Conservation (phyloP, 2,797 vertebrate species). For the Sus cebifrons region DNA sequence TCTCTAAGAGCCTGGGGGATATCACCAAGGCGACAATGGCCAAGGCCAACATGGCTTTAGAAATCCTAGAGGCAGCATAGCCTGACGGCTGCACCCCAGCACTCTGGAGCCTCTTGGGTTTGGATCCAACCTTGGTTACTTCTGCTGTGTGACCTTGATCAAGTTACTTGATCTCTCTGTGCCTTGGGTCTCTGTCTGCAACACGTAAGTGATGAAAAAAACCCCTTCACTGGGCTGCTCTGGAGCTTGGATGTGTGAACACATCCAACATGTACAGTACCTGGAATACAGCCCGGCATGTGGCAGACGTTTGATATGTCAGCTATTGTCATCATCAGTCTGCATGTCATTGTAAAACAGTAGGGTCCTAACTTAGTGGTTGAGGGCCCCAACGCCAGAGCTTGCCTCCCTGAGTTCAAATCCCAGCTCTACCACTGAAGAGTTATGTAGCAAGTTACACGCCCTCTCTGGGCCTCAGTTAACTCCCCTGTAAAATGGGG, state of each 20-base stretch:
- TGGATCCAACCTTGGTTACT: background rate
- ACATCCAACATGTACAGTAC: fast-evolving
- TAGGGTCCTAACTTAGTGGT: fast-evolving
- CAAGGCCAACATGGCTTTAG: background rate
- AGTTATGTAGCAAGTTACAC: background rate
- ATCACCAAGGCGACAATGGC: background rate
- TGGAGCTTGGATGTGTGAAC: background rate
- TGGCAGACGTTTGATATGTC: background rate
- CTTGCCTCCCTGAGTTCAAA: background rate
- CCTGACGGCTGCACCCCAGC: fast-evolving
- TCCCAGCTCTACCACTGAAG: background rate
- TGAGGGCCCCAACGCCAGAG: background rate
- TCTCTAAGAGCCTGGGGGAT: background rate
- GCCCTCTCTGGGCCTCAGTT: background rate
- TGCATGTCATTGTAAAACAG: background rate
- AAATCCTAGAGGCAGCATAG: background rate
- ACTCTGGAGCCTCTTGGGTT: background rate
- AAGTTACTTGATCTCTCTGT: background rate
- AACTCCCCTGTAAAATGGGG: background rate
- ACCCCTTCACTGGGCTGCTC: background rate
- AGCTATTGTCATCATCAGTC: background rate
- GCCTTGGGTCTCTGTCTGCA: background rate
- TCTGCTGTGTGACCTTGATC: background rate
- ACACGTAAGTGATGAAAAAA: background rate
- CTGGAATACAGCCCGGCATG: background rate